Base-by-base conservation (phyloP, 2,797 vertebrate species). In the Aulostomus chinensis region DNA sequence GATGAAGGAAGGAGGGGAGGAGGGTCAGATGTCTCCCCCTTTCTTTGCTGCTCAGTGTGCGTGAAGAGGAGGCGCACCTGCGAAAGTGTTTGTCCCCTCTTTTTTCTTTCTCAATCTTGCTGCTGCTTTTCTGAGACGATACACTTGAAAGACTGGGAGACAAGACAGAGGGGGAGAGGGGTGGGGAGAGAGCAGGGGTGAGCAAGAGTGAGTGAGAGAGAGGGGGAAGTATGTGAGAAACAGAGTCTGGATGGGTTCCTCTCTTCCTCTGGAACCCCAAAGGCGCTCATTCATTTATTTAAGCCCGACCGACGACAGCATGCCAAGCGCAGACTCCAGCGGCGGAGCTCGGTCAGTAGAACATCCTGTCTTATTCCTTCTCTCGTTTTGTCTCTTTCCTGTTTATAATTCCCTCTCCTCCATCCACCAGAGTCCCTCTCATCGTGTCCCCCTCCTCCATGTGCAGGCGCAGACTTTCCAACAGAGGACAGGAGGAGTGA, bases 311-410 rank as follows among this genome's bases (percentile, higher is more conserved):
- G 69, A 83, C 62, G 72, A 67, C 68, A 73, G 57, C 58, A 76
- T 73, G 82, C 66, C 61, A 68, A 76, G 70, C 63, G 51, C 68
- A 60, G 72, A 68, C 69, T 76, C 62, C 56, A 56, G 66, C 56
- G 33, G 33, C 52, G 24, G 52, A 68, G 54, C 62, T 51, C 68
- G 76, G 75, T 85, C 52, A 60, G 79, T 76, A 62, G 25, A 22
- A 47, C 34, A 57, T 43, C 28, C 9, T 34, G 15, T 22, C 17
- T 25, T 25, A n/a, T 15, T 12, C 9, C 34, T 13, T 31, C 3
- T 46, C 9, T 53, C 33, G 14, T 7, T 58, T 15, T 39, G 9
- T 31, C 31, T 31, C 14, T 45, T 12, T 10, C 29, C 2, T 22
- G 36, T 15, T 15, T 40, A 3, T 24, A 20, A 9, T 47, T 33